A percentile compares a stretch with the other conserved stretches of the same genome.
Evolutionary conservation across 2,888 invertebrate genomes (phyloP).

Genomic region (Biston stratarius): DNA sequence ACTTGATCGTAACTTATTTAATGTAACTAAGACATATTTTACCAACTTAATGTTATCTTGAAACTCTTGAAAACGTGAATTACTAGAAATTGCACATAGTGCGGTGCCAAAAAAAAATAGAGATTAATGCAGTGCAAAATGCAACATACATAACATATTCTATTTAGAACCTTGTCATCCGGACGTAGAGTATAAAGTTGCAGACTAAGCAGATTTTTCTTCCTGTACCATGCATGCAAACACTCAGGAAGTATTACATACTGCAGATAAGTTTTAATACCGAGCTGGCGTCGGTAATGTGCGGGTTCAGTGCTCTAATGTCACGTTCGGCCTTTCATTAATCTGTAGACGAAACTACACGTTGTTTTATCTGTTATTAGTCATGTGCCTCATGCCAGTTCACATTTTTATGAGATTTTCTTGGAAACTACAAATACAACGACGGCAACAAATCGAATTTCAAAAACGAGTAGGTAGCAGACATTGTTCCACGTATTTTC

Average conservation of each 20-base stretch:
- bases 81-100: too few relatives aligned
- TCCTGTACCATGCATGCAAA: conserved; percentile 26
- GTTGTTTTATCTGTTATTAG: conserved; percentile 31
- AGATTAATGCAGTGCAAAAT: conserved; percentile 2
- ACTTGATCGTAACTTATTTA: too few relatives aligned
- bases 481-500: neutral
- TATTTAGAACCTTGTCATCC: conserved; percentile 13
- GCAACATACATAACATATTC: neutral
- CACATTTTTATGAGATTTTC: conserved; percentile 2
- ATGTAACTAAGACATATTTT: too few relatives aligned
- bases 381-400: conserved; percentile 7
- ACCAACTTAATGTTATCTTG: too few relatives aligned
- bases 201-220: conserved; percentile 7
- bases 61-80: too few relatives aligned
- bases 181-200: conserved; percentile 29
- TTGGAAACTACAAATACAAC: neutral
- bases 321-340: conserved; percentile 84
- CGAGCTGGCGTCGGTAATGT: conserved; percentile 74
- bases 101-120: conserved; percentile 18
- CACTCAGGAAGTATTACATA: conserved; percentile 78
- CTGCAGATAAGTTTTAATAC: conserved; percentile 83
- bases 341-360: conserved; percentile 51
- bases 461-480: neutral
- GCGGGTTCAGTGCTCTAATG: conserved; percentile 80
- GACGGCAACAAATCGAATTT: neutral